Evolutionary conservation across 2,888 invertebrate species (phyloP), one percentile per base, ranked within the genome.

Genomic region (Macaria notata): DNA sequence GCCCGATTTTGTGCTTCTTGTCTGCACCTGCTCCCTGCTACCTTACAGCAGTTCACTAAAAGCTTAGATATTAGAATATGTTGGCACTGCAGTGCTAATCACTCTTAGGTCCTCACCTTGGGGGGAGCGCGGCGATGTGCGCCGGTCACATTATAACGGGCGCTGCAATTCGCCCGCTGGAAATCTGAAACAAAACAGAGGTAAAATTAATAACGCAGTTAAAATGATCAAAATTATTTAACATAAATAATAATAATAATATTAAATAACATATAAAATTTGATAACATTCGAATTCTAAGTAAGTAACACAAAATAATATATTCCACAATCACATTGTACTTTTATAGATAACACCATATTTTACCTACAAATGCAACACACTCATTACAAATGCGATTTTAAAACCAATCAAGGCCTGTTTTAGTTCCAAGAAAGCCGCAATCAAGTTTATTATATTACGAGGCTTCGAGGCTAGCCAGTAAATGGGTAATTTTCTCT

Each of bases 61-160:
- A 2, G 19, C 19, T 19, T 19, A 19, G 19, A 19, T 19, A 19
- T 2, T 19, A 19, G 1, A 19, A 19, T 19, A 19, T 19, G n/a
- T n/a, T n/a, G 33, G 33, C 33, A 7, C 33, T 36, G 7, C 4
- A 36, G 33, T 19, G 7, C 3, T 36, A 2, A 36, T 36, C 4
- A 36, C 33, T 36, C 7, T 36, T 2, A 6, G 3, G 7, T 6
- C 33, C 7, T 36, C 7, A 41, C 41, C 41, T 41, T 41, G 41
- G 9, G 75, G 78, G 79, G 78, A 86, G 83, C 83, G 83, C 84
- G 76, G 76, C 69, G 80, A 79, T 81, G 78, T 81, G 83, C 85
- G 86, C 88, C 82, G 88, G 77, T 89, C 83, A 90, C 90, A 90
- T 90, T 89, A 90, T 90, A 85, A 81, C 88, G 79, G 81, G 81